These are phyloP conservation scores for Percina caprodes DNA, from an alignment of 2,113 vertebrate genomes.

Conservation along the genomic window DNA sequence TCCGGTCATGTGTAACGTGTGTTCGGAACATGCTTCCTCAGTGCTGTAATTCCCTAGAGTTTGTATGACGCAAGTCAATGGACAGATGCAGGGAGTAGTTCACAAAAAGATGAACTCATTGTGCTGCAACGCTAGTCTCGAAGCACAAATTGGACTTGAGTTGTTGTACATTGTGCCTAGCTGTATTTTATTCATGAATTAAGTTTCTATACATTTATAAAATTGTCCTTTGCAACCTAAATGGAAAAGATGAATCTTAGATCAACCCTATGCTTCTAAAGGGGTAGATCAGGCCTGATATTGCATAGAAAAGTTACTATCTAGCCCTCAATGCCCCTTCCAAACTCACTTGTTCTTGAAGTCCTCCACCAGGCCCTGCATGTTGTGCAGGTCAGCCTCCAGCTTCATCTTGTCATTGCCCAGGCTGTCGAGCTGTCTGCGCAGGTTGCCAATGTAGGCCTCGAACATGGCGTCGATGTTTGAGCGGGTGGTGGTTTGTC, in stretches of 20 bases:
- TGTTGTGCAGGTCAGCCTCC: slow-evolving; percentile 92
- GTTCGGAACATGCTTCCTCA: slow-evolving; percentile 51
- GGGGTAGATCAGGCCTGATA: not conserved
- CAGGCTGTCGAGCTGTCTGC: slow-evolving; percentile 89
- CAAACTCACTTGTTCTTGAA: slow-evolving; percentile 94
- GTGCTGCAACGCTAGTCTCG: not conserved
- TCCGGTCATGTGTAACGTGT: slow-evolving; percentile 23
- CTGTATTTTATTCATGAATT: not conserved
- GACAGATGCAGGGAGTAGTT: slow-evolving; percentile 73
- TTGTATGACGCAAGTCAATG: slow-evolving; percentile 49
- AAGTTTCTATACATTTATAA: not conserved
- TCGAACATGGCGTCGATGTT: slow-evolving; percentile 92
- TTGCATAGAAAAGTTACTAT: not conserved
- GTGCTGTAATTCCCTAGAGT: slow-evolving; percentile 65
- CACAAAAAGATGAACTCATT: slow-evolving; percentile 21
- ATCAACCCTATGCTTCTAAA: not conserved
- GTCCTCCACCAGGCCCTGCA: slow-evolving; percentile 95
- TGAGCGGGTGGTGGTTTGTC: slow-evolving; percentile 85
- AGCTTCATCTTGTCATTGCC: slow-evolving; percentile 90
- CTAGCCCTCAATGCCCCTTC: no score
- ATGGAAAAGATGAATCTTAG: not conserved
- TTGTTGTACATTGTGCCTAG: no score
- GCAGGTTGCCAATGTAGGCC: slow-evolving; percentile 89
- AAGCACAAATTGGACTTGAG: not conserved
- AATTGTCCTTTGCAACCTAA: not conserved